phyloP scores from a whole-genome alignment of 2,113 vertebrate genomes.

The Mastomys coucha region DNA sequence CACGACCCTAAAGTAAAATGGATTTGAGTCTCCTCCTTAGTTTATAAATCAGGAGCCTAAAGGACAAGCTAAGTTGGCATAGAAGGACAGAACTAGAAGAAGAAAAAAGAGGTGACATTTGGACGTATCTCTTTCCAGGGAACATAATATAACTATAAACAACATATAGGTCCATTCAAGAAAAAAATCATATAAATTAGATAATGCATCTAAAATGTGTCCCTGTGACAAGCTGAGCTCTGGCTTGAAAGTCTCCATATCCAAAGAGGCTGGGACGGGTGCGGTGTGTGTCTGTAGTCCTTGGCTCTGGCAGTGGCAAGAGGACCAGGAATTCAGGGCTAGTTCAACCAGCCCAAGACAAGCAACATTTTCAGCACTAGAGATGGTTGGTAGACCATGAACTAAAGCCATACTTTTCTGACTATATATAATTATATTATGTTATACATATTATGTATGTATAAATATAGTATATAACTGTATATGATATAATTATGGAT shows the following conservation, averaged over 20 bases:
- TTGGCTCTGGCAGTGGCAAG: too few relatives aligned
- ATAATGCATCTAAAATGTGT: background rate
- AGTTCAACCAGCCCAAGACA: background rate
- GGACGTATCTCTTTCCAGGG: background rate
- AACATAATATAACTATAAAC: background rate
- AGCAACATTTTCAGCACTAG: background rate
- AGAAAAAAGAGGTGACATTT: background rate
- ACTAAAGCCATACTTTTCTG: background rate
- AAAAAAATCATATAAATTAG: background rate
- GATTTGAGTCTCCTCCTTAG: constrained; percentile 18
- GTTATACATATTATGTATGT: background rate
- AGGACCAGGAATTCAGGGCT: background rate
- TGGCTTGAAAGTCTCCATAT: background rate
- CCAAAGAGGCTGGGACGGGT: background rate
- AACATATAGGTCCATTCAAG: constrained; percentile 30
- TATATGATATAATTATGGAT: background rate
- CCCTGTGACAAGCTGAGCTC: background rate
- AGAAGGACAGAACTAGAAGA: background rate
- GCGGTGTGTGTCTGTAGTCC: background rate
- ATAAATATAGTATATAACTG: background rate
- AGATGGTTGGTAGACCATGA: background rate
- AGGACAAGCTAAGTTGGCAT: background rate
- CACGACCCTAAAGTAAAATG: background rate
- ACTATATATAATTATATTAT: background rate
- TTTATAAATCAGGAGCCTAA: constrained; percentile 20